Conservation (phyloP, 2,888 invertebrate genomes). For the Tachina grossa region DNA sequence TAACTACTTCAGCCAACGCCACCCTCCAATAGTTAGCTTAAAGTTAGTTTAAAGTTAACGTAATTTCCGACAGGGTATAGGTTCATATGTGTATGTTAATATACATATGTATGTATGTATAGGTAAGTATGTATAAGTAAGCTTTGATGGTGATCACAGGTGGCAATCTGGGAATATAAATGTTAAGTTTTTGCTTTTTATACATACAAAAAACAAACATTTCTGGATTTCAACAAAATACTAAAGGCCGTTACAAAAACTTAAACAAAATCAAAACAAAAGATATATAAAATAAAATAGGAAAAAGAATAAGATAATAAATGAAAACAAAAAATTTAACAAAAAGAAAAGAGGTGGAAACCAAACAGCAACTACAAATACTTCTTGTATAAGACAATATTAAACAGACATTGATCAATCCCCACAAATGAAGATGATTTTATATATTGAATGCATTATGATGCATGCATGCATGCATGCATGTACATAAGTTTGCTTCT, state of each 20-base stretch:
- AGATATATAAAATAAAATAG: slow-evolving; percentile 24
- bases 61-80: too few species aligned
- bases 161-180: slow-evolving; percentile 73
- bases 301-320: slow-evolving; percentile 23
- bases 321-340: slow-evolving; percentile 2
- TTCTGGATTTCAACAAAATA: slow-evolving; percentile 52
- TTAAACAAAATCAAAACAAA: slow-evolving; percentile 43
- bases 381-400: slow-evolving; percentile 39
- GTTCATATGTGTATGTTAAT: neutral
- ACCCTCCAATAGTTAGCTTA: too few species aligned
- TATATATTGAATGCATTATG: slow-evolving; percentile 63
- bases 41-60: too few species aligned
- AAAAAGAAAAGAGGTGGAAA: slow-evolving; percentile 47
- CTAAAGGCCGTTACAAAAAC: slow-evolving; percentile 61
- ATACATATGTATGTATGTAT: neutral
- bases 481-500: slow-evolving; percentile 1
- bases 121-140: neutral
- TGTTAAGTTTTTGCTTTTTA: slow-evolving; percentile 21
- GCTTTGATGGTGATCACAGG: slow-evolving; percentile 68
- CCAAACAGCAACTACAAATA: slow-evolving; percentile 31
- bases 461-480: slow-evolving; percentile 43
- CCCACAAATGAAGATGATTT: slow-evolving; percentile 64
- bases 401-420: slow-evolving; percentile 70
- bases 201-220: neutral
- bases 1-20: too few species aligned